Evolutionary conservation across 2,888 invertebrate genomes (phyloP), one percentile per base, ranked within the genome.

Genomic region (Hoplodrina ambigua): DNA sequence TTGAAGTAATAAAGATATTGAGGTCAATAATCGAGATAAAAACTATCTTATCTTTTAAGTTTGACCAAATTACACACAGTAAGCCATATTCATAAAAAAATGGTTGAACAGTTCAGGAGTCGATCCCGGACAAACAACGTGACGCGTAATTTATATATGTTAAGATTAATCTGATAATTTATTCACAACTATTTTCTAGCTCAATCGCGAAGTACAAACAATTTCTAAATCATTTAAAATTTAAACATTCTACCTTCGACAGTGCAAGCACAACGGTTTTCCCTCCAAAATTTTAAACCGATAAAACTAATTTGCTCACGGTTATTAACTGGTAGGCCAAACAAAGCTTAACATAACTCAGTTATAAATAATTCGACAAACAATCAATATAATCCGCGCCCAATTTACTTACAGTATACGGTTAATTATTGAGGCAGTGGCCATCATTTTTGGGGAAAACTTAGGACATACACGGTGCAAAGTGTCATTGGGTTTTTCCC

Each of bases 281-380:
- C n/a, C 4, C 7, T 17, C 20, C 15, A 60, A 55, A 6, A 59
- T 63, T 75, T 72, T 60, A 37, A 75, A 61, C 49, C 53, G 17
- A 56, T 72, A 61, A 58, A 65, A 69, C 52, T 69, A 70, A 75
- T 67, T 75, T 63, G 20, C 10, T 6, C 6, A 50, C 7, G 50
- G 52, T 75, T 53, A 74, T 72, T 58, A 75, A 57, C 68, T 44
- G 10, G 6, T 15, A 30, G 37, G 10, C 37, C 53, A 65, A 67
- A 75, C 68, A 64, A 4, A 63, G 80, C 69, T 78, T 69, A 75
- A 52, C 50, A 52, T 64, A 78, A 75, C 52, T 66, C 37, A 46
- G 53, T 83, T 72, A 78, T 83, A 70, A 83, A 83, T 83, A 72
- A 81, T 81, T 80, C 61, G n/a, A n/a, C 66, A 63, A 66, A 80